These are phyloP conservation scores for Zaprionus lineosus DNA, from an alignment of 2,888 invertebrate species.

Conservation along the genomic window DNA sequence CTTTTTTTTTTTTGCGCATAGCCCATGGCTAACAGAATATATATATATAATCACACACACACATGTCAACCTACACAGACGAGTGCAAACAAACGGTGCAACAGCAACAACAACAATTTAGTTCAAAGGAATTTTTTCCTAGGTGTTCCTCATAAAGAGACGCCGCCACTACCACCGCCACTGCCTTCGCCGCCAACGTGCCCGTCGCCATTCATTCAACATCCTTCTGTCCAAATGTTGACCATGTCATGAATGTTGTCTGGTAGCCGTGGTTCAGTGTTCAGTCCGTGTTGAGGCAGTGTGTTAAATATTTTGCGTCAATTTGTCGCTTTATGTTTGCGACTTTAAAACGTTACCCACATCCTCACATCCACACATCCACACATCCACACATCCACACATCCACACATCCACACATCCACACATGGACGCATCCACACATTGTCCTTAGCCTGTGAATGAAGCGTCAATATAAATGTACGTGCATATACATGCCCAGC, in stretches of 20 bases:
- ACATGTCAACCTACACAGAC: conserved; percentile 2
- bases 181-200: conserved; percentile 8
- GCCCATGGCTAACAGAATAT: conserved; percentile 53
- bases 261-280: neutral
- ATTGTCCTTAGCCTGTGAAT: conserved; percentile 41
- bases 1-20: conserved; percentile 77
- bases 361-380: conserved; percentile 11
- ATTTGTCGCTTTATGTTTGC: conserved; percentile 70
- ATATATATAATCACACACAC: conserved; percentile 3
- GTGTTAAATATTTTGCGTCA: conserved; percentile 77
- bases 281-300: conserved; percentile 28
- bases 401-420: conserved; percentile 5
- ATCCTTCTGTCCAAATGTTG: conserved; percentile 42
- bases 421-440: conserved; percentile 11
- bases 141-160: conserved; percentile 58
- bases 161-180: conserved; percentile 36
- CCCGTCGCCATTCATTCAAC: conserved; percentile 4
- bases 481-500: neutral
- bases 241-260: conserved; percentile 43
- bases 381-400: conserved; percentile 4
- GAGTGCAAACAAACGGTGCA: conserved; percentile 25
- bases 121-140: conserved; percentile 73
- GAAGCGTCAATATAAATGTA: conserved; percentile 33
- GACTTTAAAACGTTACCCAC: conserved; percentile 47
- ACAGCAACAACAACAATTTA: conserved; percentile 43